These are phyloP conservation scores for Rhabdomys pumilio DNA, from an alignment of 2,797 vertebrate species.

Conservation along the genomic window DNA sequence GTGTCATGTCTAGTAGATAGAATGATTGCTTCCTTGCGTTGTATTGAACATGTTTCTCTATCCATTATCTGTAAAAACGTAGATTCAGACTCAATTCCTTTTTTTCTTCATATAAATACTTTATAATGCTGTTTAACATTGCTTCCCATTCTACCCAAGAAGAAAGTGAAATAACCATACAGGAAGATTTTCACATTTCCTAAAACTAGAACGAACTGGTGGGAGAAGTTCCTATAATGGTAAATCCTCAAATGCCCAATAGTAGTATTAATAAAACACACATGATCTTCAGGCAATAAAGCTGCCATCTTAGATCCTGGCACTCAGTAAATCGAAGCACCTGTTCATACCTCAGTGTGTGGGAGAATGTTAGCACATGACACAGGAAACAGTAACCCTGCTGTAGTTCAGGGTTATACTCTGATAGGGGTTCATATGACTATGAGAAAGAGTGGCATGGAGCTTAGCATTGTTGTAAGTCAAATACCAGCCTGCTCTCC, in stretches of 20 bases:
- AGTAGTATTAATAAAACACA: conserved; percentile 23
- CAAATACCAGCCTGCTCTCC: not conserved
- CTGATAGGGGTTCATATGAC: not conserved
- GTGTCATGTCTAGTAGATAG: not conserved
- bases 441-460: not conserved
- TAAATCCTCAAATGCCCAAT: conserved; percentile 66
- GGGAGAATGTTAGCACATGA: not conserved
- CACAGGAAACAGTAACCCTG: not conserved
- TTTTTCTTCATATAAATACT: conserved; percentile 50
- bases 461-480: not conserved
- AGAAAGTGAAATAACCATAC: conserved; percentile 56
- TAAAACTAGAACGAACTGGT: conserved; percentile 32
- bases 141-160: conserved; percentile 32
- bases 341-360: conserved; percentile 23
- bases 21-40: not conserved
- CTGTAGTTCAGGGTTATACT: not conserved
- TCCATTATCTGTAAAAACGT: conserved; percentile 28
- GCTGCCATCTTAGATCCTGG: not conserved
- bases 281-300: conserved; percentile 31
- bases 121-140: conserved; percentile 50
- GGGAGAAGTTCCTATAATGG: conserved; percentile 11
- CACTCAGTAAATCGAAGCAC: conserved; percentile 22
- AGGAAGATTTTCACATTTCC: conserved; percentile 56
- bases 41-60: conserved; percentile 44
- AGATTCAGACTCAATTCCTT: conserved; percentile 39